Percentiles rank a stretch among this genome's conserved stretches.
Evolutionary conservation across 2,797 vertebrate genomes (phyloP).

Genomic region (Botia kubotai): DNA sequence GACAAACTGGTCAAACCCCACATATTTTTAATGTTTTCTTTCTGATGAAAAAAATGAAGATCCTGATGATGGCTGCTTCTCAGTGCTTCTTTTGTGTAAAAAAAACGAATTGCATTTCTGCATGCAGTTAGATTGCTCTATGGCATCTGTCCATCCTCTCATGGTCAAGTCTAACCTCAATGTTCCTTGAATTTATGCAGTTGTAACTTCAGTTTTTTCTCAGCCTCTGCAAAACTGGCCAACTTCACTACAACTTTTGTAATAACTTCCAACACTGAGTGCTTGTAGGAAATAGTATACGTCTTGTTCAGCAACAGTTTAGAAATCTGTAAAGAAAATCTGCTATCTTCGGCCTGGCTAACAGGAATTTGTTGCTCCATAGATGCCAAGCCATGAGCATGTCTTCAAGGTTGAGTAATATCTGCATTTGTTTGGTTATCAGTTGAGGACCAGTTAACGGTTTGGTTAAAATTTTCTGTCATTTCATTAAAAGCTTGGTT

Average conservation of each 20-base stretch:
- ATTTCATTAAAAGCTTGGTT: neutral
- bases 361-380: neutral
- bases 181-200: constrained; percentile 77
- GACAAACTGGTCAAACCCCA: too few species aligned
- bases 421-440: neutral
- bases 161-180: constrained; percentile 83
- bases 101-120: neutral
- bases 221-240: constrained; percentile 79
- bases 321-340: constrained; percentile 87
- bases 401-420: neutral
- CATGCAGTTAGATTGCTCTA: constrained; percentile 57
- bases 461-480: neutral
- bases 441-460: too few species aligned
- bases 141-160: constrained; percentile 84
- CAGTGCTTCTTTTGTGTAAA: constrained; percentile 42
- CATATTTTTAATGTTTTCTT: too few species aligned
- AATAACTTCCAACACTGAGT: constrained; percentile 83
- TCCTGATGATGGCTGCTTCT: constrained; percentile 65
- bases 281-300: constrained; percentile 83
- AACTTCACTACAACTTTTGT: constrained; percentile 88
- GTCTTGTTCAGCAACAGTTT: constrained; percentile 81
- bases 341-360: constrained; percentile 68
- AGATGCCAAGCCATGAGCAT: neutral
- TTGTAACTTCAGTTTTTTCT: constrained; percentile 81
- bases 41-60: constrained; percentile 50